Evolutionary conservation across 2,113 vertebrate species (phyloP).

Genomic region (Elgaria multicarinata): DNA sequence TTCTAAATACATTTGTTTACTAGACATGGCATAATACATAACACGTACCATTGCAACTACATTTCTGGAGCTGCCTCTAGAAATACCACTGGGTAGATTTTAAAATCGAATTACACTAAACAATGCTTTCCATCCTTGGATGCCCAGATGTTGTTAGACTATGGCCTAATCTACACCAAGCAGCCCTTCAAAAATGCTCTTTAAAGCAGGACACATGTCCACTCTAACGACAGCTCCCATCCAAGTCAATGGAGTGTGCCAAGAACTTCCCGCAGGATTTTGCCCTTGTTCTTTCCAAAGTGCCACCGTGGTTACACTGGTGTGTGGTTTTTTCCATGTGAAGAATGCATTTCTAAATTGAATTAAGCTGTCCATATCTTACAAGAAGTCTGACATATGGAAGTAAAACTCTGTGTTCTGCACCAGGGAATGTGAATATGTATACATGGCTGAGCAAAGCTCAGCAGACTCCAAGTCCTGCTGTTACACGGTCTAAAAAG

Average conservation of each 20-base stretch:
- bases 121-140: too few species aligned
- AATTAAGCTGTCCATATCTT: background rate
- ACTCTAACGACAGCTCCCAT: background rate
- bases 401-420: background rate
- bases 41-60: background rate
- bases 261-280: background rate
- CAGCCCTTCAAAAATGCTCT: background rate
- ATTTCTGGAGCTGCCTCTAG: background rate
- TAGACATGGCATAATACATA: background rate
- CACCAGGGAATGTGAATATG: background rate
- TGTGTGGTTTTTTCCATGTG: background rate
- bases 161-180: too few species aligned
- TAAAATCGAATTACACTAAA: background rate
- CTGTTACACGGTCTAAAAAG: conserved; percentile 26
- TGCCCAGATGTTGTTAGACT: too few species aligned
- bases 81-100: background rate
- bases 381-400: background rate
- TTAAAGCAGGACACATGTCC: background rate
- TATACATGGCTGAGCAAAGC: background rate
- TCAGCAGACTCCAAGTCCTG: conserved; percentile 21
- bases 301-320: background rate
- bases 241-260: background rate
- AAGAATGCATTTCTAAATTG: background rate
- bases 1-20: too few species aligned
- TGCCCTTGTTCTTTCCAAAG: background rate